Conservation (phyloP, 2,113 vertebrate genomes). For the Hassar affinis region DNA sequence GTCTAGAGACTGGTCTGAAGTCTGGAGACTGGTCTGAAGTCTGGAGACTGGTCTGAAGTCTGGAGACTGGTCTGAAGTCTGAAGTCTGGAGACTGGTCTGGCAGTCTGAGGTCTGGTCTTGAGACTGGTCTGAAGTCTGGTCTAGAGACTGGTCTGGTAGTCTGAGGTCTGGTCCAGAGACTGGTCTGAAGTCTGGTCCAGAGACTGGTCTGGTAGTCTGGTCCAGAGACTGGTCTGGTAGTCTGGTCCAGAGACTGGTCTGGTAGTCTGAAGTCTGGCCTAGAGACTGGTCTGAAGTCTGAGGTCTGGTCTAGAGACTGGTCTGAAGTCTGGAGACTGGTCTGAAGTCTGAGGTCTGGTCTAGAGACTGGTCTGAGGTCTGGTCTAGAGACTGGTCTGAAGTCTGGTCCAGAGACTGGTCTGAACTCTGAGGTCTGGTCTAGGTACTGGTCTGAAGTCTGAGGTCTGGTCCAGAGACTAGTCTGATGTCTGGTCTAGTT, state of each 20-base stretch:
- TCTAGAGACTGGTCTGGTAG: background rate
- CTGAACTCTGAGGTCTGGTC: too few species aligned
- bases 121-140: too few species aligned
- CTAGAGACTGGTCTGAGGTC: too few species aligned
- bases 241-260: background rate
- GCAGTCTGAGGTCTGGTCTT: background rate
- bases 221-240: background rate
- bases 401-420: too few species aligned
- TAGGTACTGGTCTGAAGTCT: too few species aligned
- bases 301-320: too few species aligned
- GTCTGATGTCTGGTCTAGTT: background rate
- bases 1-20: too few species aligned
- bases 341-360: too few species aligned
- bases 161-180: background rate
- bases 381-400: too few species aligned
- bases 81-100: background rate
- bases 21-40: background rate
- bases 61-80: too few species aligned
- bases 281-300: background rate
- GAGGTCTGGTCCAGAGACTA: background rate
- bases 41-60: background rate
- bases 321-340: too few species aligned
- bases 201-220: background rate
- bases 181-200: background rate
- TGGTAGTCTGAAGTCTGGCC: background rate